Evolutionary conservation across 2,113 vertebrate species (phyloP).

Genomic region (Sphaerodactylus townsendi): DNA sequence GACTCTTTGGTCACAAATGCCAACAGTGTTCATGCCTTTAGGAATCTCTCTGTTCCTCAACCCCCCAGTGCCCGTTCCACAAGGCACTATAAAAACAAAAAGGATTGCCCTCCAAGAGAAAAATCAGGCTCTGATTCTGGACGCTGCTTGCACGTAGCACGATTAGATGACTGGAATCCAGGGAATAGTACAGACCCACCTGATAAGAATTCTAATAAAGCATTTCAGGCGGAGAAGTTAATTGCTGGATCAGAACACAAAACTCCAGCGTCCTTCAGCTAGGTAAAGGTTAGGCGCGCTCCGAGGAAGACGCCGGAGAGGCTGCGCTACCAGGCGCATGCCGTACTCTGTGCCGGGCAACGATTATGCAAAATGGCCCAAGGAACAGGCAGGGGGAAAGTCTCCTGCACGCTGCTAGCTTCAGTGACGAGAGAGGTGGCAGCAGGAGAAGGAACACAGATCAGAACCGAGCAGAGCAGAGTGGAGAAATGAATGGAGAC

Average conservation of each 20-base stretch:
- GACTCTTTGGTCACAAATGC: too few species aligned
- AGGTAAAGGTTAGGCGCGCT: neutral
- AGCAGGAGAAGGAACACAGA: neutral
- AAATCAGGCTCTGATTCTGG: neutral
- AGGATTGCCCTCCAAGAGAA: neutral
- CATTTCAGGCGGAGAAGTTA: neutral
- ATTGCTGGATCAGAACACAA: neutral
- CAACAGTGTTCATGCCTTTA: too few species aligned
- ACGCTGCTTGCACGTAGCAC: too few species aligned
- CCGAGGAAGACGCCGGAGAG: neutral
- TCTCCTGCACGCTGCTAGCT: too few species aligned
- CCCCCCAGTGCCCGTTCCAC: too few species aligned
- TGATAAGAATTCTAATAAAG: constrained; percentile 16
- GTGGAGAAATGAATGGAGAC: neutral
- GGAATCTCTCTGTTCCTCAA: too few species aligned
- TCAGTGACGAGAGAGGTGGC: neutral
- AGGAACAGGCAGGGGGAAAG: neutral
- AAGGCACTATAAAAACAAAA: too few species aligned
- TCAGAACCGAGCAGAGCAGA: neutral
- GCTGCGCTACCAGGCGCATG: neutral
- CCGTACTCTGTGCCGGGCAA: neutral
- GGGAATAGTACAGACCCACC: neutral
- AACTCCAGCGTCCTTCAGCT: neutral
- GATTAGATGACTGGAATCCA: neutral
- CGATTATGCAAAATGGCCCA: neutral